Evolutionary conservation across 2,797 vertebrate genomes (phyloP).

Genomic region (Sebastes minor): DNA sequence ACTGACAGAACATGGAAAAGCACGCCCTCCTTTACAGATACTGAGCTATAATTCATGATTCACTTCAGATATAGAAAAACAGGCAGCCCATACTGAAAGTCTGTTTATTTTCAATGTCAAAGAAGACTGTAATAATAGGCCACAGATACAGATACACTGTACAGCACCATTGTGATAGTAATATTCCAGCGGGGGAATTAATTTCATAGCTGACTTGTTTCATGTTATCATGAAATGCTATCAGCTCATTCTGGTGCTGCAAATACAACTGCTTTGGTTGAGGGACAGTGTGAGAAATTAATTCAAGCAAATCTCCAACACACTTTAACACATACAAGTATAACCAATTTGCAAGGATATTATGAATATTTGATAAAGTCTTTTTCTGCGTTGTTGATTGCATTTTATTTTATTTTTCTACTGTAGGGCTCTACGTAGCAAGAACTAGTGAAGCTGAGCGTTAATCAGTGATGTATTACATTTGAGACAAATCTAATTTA

Average conservation of each 20-base stretch:
- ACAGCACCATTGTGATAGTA: background rate
- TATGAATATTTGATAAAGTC: background rate
- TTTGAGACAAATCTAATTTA: slow-evolving; percentile 24
- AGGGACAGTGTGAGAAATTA: background rate
- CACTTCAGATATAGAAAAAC: background rate
- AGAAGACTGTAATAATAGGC: background rate
- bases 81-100: background rate
- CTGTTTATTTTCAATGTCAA: background rate
- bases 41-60: background rate
- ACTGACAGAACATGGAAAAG: background rate
- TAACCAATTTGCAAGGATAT: background rate
- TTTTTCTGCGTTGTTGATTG: background rate
- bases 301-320: background rate
- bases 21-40: background rate
- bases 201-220: slow-evolving; percentile 49
- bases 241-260: background rate
- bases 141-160: background rate
- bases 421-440: background rate
- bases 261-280: background rate
- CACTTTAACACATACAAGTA: background rate
- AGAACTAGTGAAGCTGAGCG: background rate
- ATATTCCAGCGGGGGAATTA: slow-evolving; percentile 1
- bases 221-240: slow-evolving; percentile 7
- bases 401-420: background rate
- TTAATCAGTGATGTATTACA: slow-evolving; percentile 26